Evolutionary conservation across 2,113 vertebrate species (phyloP).

Genomic region (Junco hyemalis): DNA sequence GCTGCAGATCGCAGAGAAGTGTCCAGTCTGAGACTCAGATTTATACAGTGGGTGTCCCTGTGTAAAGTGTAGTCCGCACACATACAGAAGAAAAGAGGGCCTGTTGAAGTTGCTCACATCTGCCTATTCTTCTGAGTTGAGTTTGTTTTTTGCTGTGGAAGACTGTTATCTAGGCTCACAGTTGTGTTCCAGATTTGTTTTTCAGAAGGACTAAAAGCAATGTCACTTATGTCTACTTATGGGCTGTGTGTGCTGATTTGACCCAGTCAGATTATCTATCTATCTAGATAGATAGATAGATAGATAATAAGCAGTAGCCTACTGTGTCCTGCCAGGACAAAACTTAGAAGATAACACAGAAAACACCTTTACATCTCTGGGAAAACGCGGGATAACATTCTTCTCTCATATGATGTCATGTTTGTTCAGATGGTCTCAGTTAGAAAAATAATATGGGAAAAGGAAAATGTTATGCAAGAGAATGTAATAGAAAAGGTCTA

Average conservation of each 20-base stretch:
- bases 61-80: not conserved
- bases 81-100: not conserved
- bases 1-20: not conserved
- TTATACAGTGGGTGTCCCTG: not conserved
- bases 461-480: not conserved
- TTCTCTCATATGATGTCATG: not conserved
- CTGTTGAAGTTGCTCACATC: not conserved
- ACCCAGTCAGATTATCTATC: not conserved
- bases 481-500: not conserved
- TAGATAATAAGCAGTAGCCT: not conserved
- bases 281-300: no score
- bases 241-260: not conserved
- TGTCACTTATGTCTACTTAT: not conserved
- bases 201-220: not conserved
- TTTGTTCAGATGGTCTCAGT: not conserved
- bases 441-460: not conserved
- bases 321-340: not conserved
- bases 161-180: not conserved
- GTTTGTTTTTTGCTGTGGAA: not conserved
- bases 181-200: not conserved
- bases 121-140: not conserved
- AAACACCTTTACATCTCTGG: not conserved
- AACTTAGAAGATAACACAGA: not conserved
- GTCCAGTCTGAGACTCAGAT: not conserved
- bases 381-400: accelerated